Evolutionary conservation across 2,888 invertebrate genomes (phyloP).

Genomic region (Incurvaria masculella): DNA sequence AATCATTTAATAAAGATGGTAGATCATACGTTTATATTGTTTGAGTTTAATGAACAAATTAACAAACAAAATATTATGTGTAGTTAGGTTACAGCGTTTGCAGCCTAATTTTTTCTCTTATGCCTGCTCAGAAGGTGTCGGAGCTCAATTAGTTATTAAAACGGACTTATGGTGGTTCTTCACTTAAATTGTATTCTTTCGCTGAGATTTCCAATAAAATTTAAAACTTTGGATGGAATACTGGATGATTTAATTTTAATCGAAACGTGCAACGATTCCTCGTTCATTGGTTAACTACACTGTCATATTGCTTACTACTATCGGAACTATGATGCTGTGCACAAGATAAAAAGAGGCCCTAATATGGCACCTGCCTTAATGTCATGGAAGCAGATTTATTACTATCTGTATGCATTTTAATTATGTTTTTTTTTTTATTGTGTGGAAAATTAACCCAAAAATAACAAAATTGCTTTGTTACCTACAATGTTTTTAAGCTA

Average conservation of each 20-base stretch:
- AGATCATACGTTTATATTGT: neutral
- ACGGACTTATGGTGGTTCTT: constrained; percentile 35
- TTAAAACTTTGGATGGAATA: too few species aligned
- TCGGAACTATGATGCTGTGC: too few species aligned
- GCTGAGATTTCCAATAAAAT: too few species aligned
- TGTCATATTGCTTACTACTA: too few species aligned
- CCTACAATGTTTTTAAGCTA: neutral
- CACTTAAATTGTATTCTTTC: constrained; percentile 34
- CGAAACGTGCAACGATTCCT: too few species aligned
- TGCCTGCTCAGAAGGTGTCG: constrained; percentile 38
- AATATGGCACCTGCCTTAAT: too few species aligned
- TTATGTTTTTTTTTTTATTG: constrained; percentile 24
- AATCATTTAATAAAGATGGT: neutral
- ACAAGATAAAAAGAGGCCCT: too few species aligned
- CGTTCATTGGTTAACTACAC: too few species aligned
- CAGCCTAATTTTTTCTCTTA: neutral
- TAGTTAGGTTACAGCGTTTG: too few species aligned
- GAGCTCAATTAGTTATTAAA: constrained; percentile 49
- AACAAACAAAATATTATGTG: too few species aligned
- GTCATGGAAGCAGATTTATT: constrained; percentile 4
- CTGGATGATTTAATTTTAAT: too few species aligned
- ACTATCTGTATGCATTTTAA: constrained; percentile 15
- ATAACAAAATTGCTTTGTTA: too few species aligned
- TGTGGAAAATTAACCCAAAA: constrained; percentile 10
- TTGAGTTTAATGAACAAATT: neutral